Conservation (phyloP, 1,140 invertebrate genomes). For the Pseudomyrmex pallidus region DNA sequence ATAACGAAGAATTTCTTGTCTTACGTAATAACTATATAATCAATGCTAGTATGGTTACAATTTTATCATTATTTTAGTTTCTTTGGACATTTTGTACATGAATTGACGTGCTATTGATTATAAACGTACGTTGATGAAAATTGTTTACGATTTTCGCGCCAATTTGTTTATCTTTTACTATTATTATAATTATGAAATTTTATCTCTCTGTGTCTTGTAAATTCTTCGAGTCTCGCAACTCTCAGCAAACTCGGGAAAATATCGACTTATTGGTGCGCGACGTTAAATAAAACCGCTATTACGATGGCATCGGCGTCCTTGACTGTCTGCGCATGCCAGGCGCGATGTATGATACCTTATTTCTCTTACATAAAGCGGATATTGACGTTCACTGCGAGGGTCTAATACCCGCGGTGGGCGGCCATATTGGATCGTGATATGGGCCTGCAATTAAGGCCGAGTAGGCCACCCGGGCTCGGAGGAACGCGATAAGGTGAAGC, state of each 20-base stretch:
- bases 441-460: conserved; percentile 84
- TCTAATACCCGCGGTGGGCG: conserved; percentile 82
- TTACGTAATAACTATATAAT: no score
- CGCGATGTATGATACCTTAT: conserved; percentile 70
- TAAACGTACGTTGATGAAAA: neutral
- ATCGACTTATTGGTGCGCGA: neutral
- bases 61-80: no score
- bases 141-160: neutral
- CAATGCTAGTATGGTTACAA: no score
- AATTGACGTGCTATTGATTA: no score
- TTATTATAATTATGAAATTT: neutral
- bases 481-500: conserved; percentile 82
- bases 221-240: neutral
- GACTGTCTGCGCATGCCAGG: conserved; percentile 24
- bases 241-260: neutral
- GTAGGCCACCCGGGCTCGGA: conserved; percentile 84
- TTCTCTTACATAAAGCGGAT: conserved; percentile 77
- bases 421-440: conserved; percentile 86
- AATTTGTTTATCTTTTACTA: neutral
- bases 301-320: conserved; percentile 56
- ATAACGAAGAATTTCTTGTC: no score
- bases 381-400: conserved; percentile 70
- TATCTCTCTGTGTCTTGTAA: no score
- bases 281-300: no score
- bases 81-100: no score